These are phyloP conservation scores for Seira sanloemensis DNA, from an alignment of 2,888 invertebrate genomes.

Conservation along the genomic window DNA sequence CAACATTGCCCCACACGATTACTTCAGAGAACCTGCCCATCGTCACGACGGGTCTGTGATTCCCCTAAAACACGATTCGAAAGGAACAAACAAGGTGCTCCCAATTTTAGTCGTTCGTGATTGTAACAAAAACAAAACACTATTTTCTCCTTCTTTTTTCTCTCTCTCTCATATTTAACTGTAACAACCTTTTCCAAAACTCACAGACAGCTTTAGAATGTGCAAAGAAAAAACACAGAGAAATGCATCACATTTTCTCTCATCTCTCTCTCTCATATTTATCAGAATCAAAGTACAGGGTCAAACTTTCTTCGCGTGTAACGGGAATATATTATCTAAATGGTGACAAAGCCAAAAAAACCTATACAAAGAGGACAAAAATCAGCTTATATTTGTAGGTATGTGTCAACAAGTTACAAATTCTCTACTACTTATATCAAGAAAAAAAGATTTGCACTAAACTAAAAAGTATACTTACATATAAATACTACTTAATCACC, in stretches of 20 bases:
- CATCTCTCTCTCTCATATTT: too few species aligned
- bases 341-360: background rate
- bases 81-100: conserved; percentile 39
- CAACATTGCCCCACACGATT: conserved; percentile 70
- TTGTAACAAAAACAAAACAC: conserved; percentile 32
- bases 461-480: too few species aligned
- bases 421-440: too few species aligned
- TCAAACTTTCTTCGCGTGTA: background rate
- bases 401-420: too few species aligned
- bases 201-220: too few species aligned
- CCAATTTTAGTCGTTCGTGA: conserved; percentile 58
- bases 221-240: too few species aligned
- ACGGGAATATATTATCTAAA: background rate
- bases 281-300: background rate
- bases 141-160: conserved; percentile 23
- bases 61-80: conserved; percentile 35
- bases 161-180: background rate
- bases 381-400: background rate
- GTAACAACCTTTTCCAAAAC: background rate
- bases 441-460: too few species aligned
- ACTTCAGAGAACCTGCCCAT: conserved; percentile 73
- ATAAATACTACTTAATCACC: too few species aligned
- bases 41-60: conserved; percentile 73
- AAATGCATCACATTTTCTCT: too few species aligned
- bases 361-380: too few species aligned